Conservation (phyloP, 2,888 invertebrate species). For the Orchestes rusci region DNA sequence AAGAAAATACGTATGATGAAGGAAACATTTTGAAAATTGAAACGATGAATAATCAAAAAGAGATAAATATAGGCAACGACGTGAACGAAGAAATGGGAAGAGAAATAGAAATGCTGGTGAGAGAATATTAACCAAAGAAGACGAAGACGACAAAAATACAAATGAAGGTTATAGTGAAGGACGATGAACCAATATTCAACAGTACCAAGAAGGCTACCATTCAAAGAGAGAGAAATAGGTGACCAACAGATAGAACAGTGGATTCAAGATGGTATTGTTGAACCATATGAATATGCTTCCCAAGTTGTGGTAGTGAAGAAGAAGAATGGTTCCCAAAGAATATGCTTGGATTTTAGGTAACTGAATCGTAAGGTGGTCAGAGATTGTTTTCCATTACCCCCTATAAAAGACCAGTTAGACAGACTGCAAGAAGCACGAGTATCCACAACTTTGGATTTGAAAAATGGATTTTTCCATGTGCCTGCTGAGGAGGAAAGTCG, state of each 20-base stretch:
- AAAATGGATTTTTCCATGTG: constrained; percentile 35
- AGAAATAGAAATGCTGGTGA: constrained; percentile 2
- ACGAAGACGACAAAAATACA: background rate
- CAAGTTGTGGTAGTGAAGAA: constrained; percentile 28
- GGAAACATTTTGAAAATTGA: background rate
- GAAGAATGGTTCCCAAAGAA: constrained; percentile 24
- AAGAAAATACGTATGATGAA: background rate
- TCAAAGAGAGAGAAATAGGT: constrained; percentile 23
- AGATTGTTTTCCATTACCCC: constrained; percentile 24
- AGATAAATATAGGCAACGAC: background rate
- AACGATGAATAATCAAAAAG: constrained; percentile 1
- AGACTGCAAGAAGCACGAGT: constrained; percentile 14
- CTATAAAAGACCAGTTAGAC: constrained; percentile 23
- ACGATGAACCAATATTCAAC: constrained; percentile 23
- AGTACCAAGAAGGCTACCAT: constrained; percentile 24
- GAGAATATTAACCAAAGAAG: constrained; percentile 2
- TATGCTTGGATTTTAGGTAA: constrained; percentile 28
- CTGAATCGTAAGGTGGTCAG: constrained; percentile 25
- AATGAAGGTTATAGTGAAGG: constrained; percentile 8
- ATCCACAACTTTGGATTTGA: constrained; percentile 24
- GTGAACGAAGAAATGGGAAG: constrained; percentile 1
- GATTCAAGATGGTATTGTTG: constrained; percentile 24
- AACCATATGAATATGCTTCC: constrained; percentile 23
- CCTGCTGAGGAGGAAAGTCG: constrained; percentile 19
- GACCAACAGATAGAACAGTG: constrained; percentile 23